phyloP scores from a whole-genome alignment of 2,797 vertebrate species.

The Ciconia nigra region DNA sequence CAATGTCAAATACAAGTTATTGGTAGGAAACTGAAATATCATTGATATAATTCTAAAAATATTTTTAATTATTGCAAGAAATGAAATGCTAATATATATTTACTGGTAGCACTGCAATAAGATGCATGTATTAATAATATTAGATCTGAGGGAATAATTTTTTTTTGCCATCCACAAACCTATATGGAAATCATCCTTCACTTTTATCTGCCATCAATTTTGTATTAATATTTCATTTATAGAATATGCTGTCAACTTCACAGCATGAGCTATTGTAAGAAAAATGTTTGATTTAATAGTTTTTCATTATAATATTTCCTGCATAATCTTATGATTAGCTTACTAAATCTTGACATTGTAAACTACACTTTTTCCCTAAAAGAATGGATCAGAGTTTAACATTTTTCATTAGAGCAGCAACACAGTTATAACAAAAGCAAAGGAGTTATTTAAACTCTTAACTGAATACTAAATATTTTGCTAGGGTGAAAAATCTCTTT shows the following conservation, averaged over 20 bases:
- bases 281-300: constrained; percentile 61
- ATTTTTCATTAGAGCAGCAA: constrained; percentile 31
- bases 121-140: constrained; percentile 17
- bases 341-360: constrained; percentile 43
- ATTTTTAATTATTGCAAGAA: not conserved
- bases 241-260: constrained; percentile 66
- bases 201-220: constrained; percentile 61
- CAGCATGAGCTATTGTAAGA: constrained; percentile 54
- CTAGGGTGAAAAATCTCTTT: not conserved
- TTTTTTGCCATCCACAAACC: constrained; percentile 36
- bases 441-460: not conserved
- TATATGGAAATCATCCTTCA: constrained; percentile 52
- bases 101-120: constrained; percentile 16
- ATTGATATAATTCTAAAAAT: not conserved
- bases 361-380: constrained; percentile 24
- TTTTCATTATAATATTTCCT: constrained; percentile 58
- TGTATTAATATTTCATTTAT: constrained; percentile 71
- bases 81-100: not conserved
- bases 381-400: not conserved
- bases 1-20: not conserved
- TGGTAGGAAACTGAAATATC: not conserved
- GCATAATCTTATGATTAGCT: constrained; percentile 47
- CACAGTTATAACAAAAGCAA: constrained; percentile 4
- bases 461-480: not conserved
- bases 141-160: constrained; percentile 6